These are phyloP conservation scores for Melanocharis versteri DNA, from an alignment of 2,113 vertebrate species.

Conservation along the genomic window DNA sequence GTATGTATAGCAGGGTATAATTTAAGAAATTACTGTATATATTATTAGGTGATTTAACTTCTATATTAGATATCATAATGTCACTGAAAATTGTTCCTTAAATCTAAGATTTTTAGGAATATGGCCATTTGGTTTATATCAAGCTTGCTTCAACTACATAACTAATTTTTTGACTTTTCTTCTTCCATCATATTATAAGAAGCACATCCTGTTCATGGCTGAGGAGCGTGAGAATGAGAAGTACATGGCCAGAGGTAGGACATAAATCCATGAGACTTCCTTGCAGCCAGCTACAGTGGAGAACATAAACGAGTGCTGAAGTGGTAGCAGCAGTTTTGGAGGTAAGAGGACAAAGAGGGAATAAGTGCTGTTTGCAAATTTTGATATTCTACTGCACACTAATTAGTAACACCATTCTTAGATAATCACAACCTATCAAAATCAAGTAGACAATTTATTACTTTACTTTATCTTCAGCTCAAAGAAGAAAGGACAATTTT, in stretches of 20 bases:
- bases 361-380: not conserved
- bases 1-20: not conserved
- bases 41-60: not conserved
- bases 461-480: not conserved
- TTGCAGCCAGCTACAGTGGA: not conserved
- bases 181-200: not conserved
- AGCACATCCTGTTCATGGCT: not conserved
- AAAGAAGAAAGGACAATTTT: not conserved
- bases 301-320: not conserved
- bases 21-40: not conserved
- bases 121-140: not conserved
- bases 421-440: not conserved
- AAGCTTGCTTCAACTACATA: fast-evolving
- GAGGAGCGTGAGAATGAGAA: not conserved
- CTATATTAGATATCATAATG: not conserved
- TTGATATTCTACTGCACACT: not conserved
- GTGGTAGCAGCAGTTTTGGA: not conserved
- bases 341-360: not conserved
- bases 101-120: not conserved
- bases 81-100: not conserved
- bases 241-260: not conserved
- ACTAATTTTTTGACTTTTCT: not conserved
- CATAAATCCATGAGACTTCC: not conserved
- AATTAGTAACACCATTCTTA: not conserved
- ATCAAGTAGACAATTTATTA: not conserved